These are phyloP conservation scores for Cantharis nigra DNA, from an alignment of 2,888 invertebrate species.

Conservation along the genomic window DNA sequence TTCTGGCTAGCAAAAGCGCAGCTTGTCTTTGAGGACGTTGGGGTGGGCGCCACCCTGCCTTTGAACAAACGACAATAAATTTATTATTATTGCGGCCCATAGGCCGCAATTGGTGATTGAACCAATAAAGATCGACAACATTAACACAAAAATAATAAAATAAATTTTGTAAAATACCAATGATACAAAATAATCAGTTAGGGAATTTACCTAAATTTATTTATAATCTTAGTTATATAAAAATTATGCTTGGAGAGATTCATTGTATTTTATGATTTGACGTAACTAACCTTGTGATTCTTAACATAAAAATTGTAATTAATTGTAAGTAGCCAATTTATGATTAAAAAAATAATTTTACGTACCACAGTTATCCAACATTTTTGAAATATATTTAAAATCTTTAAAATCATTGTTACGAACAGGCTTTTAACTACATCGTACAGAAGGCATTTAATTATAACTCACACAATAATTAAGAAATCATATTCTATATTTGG, in stretches of 20 bases:
- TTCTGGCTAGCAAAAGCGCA: no score
- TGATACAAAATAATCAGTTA: no score
- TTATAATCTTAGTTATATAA: not conserved
- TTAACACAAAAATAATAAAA: no score
- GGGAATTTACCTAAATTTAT: not conserved
- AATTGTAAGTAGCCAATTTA: not conserved
- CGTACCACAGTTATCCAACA: not conserved
- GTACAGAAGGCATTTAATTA: not conserved
- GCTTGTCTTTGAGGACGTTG: no score
- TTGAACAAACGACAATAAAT: no score
- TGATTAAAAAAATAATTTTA: not conserved
- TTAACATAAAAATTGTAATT: not conserved
- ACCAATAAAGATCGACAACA: no score
- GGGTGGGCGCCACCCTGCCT: no score
- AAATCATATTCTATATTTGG: not conserved
- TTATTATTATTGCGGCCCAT: no score
- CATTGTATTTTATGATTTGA: not conserved
- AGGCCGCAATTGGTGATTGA: no score
- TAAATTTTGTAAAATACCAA: no score
- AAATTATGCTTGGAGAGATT: not conserved
- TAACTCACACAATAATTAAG: not conserved
- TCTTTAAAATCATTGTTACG: not conserved
- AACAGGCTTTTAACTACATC: not conserved
- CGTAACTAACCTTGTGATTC: not conserved
- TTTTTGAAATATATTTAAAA: not conserved